These are phyloP conservation scores for Gopherus evgoodei DNA, from an alignment of 2,113 vertebrate genomes.

Conservation along the genomic window DNA sequence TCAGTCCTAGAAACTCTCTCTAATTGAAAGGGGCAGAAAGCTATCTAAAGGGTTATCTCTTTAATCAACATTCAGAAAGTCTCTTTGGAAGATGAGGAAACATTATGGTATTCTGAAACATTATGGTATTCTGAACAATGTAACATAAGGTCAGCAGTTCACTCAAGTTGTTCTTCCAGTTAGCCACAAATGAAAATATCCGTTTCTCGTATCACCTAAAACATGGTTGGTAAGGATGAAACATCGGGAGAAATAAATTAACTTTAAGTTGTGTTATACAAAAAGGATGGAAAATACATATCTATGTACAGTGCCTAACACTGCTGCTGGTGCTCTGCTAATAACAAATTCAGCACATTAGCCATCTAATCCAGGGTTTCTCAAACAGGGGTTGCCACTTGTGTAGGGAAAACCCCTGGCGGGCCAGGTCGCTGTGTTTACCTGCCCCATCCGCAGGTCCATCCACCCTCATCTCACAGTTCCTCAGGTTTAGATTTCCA, in stretches of 20 bases:
- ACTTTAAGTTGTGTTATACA: not conserved
- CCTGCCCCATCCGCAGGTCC: too few species aligned
- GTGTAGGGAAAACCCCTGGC: too few species aligned
- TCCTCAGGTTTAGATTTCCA: not conserved
- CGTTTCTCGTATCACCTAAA: not conserved
- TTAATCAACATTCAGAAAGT: not conserved
- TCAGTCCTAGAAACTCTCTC: not conserved
- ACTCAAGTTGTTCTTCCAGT: not conserved
- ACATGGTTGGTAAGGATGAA: not conserved
- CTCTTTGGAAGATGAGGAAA: not conserved
- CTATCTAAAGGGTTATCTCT: not conserved
- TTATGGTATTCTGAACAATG: not conserved
- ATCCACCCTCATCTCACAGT: not conserved
- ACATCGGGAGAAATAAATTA: not conserved
- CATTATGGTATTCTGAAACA: not conserved
- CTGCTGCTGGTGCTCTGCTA: not conserved
- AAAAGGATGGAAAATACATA: not conserved
- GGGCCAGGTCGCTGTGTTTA: too few species aligned
- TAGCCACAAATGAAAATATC: not conserved
- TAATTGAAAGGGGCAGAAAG: not conserved
- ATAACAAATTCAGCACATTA: not conserved
- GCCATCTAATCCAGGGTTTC: not conserved
- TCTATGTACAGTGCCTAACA: not conserved
- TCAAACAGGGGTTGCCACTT: too few species aligned
- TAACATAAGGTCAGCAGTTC: not conserved